These are phyloP conservation scores for Portunus trituberculatus DNA, from an alignment of 1,140 invertebrate genomes.

Conservation along the genomic window DNA sequence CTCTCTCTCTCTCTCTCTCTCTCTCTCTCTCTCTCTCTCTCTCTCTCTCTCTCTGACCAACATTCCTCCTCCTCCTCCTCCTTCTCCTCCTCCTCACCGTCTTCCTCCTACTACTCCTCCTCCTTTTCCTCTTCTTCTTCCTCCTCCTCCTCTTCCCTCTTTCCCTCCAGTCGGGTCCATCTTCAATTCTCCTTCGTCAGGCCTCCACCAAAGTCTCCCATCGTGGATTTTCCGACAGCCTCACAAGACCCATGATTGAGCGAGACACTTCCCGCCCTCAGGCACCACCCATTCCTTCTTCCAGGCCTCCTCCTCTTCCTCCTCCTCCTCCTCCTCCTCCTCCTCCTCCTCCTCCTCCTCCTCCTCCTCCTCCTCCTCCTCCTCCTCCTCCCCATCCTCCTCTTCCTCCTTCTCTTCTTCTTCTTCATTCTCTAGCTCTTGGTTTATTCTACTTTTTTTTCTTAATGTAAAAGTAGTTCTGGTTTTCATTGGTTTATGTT, in stretches of 20 bases:
- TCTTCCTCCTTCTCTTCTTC: background rate
- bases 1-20: no score
- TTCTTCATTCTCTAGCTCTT: background rate
- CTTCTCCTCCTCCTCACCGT: no score
- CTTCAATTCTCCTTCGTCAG: background rate
- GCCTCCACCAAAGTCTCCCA: background rate
- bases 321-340: conserved; percentile 4
- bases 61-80: no score
- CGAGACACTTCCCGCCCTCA: background rate
- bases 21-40: no score
- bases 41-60: no score
- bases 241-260: conserved; percentile 11
- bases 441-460: background rate
- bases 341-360: background rate
- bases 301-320: background rate
- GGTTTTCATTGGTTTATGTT: no score
- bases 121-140: no score
- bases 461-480: no score
- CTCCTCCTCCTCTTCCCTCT: no score
- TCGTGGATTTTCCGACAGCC: background rate
- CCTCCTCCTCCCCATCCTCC: background rate
- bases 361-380: background rate
- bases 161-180: background rate
- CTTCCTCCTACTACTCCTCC: no score
- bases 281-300: no score